phyloP scores from a whole-genome alignment of 2,797 vertebrate genomes.

The Pteronotus mesoamericanus region DNA sequence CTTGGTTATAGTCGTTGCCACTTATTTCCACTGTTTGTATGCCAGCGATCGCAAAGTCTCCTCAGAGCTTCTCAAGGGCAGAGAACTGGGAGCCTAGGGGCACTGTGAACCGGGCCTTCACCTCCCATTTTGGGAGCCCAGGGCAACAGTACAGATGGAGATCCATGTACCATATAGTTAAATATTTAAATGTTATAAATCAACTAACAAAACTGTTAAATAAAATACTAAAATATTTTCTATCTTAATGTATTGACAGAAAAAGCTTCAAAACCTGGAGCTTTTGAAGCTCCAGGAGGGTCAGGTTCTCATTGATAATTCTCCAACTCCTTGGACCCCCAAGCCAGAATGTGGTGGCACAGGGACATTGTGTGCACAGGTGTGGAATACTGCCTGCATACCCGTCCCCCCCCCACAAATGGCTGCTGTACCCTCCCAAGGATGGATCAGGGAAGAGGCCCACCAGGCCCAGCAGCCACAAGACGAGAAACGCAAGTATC shows the following conservation, averaged over 20 bases:
- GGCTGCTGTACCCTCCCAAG: neutral
- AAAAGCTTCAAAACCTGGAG: neutral
- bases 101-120: neutral
- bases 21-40: neutral
- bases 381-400: neutral
- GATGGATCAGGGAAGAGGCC: neutral
- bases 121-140: neutral
- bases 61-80: neutral
- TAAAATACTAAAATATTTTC: neutral
- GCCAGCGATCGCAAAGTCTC: neutral
- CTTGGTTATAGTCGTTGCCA: neutral
- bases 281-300: too few relatives aligned
- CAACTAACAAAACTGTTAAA: neutral
- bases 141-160: neutral
- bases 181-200: slow-evolving; percentile 4
- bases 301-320: neutral
- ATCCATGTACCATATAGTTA: neutral
- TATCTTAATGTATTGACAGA: neutral
- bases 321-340: neutral
- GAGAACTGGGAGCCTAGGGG: neutral
- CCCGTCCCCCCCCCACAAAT: neutral
- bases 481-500: neutral
- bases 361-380: neutral
- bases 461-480: neutral
- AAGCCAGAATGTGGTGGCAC: neutral